Conservation (phyloP, 2,888 invertebrate species). For the Limnephilus marmoratus region DNA sequence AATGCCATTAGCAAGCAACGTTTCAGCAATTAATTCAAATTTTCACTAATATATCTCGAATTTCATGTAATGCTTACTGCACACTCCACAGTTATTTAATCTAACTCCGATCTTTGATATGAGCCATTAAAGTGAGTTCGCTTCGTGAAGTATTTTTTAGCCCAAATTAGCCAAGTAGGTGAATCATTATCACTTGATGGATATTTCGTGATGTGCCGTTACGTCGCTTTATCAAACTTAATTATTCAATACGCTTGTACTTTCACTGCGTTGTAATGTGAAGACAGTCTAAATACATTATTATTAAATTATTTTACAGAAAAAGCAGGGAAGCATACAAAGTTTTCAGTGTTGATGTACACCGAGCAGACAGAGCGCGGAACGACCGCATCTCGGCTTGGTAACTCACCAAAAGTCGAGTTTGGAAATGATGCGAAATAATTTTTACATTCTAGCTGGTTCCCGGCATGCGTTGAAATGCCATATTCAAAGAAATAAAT, state of each 20-base stretch:
- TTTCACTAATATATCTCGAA: background rate
- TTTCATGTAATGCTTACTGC: background rate
- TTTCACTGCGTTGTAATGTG: background rate
- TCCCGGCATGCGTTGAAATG: no score
- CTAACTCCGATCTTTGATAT: background rate
- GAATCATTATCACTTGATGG: background rate
- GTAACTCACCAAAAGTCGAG: no score
- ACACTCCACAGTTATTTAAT: background rate
- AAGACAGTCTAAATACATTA: background rate
- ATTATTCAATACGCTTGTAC: background rate
- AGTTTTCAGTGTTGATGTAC: no score
- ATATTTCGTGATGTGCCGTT: slow-evolving; percentile 12
- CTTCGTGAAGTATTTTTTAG: background rate
- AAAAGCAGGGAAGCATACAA: no score
- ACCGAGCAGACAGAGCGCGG: no score
- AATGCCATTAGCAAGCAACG: no score
- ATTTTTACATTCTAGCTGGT: no score
- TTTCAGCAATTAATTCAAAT: no score
- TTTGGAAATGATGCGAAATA: no score
- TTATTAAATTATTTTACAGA: background rate
- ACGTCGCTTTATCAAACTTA: background rate
- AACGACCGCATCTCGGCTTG: no score
- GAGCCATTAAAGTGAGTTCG: background rate
- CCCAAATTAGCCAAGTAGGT: background rate
- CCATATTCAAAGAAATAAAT: no score